Evolutionary conservation across 2,113 vertebrate species (phyloP), one percentile per base, ranked within the genome.

Genomic region (Harpagus bidentatus): DNA sequence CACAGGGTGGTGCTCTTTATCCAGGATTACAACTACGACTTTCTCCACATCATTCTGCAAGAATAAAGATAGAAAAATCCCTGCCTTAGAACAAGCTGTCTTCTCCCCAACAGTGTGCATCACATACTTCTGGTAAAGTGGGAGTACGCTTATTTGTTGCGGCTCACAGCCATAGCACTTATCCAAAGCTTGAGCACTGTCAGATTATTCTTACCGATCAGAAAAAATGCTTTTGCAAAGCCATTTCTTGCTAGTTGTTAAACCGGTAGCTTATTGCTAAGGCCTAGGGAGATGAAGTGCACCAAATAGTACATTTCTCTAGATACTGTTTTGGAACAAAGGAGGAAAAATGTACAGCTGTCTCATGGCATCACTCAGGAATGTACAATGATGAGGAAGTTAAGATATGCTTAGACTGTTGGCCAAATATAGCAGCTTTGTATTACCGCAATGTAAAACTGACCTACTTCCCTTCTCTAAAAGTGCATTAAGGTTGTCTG

Each of bases 1-100:
- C 83, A 99, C 99, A 18, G 99, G 99, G 94, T 99, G 99, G 97
- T 99, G 99, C 96, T 99, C 99, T 98, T 99, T 99, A 95, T 99
- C 99, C 98, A 99, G 98, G 95, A 99, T 99, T 48, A 99, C 99
- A 61, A 99, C 99, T 23, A 99, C 99, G 15, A 99, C 99, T 90
- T 99, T 99, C 97, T 99, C 99, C 93, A 99, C 99, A 25, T 99
- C 99, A 8, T 99, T 99, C 99, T 99, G 98, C 71, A 97, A 95
- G 48, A 66, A 72, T 18, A 95, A 66, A 45, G 28, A 31, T 3
- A 34, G 47, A 84, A 85, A 93, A 96, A 70, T 20, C 31, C 21
- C 58, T n/a, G 45, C 42, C 42, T 92, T 52, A 18, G 48, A 48
- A 53, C 0, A 5, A 61, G 38, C 80, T 63, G 36, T 34, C 67